Conservation (phyloP, 2,888 invertebrate genomes). For the Cantharis lateralis region DNA sequence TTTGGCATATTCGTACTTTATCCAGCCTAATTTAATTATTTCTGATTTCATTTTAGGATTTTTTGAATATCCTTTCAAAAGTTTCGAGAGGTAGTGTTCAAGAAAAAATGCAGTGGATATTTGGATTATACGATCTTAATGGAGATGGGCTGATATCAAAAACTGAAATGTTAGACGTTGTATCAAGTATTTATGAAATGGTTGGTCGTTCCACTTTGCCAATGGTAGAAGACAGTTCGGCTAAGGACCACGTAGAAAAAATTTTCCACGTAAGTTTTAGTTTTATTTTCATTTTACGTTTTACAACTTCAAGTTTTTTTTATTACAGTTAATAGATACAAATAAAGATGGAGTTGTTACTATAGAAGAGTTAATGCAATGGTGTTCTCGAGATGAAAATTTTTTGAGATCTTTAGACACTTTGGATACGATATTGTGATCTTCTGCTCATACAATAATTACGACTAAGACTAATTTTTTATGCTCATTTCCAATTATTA, state of each 20-base stretch:
- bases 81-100: slow-evolving; percentile 82
- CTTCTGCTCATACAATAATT: slow-evolving; percentile 32
- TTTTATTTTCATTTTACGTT: slow-evolving; percentile 21
- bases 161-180: slow-evolving; percentile 83
- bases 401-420: slow-evolving; percentile 72
- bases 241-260: slow-evolving; percentile 82
- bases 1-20: background rate
- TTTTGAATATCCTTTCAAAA: slow-evolving; percentile 80
- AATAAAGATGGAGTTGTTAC: slow-evolving; percentile 82
- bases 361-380: slow-evolving; percentile 77
- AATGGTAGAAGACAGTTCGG: slow-evolving; percentile 71
- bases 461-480: slow-evolving; percentile 8
- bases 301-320: background rate
- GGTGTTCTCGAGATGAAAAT: slow-evolving; percentile 76
- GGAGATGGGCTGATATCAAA: slow-evolving; percentile 85
- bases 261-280: slow-evolving; percentile 79
- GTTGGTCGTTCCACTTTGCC: slow-evolving; percentile 80
- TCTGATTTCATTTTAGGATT: slow-evolving; percentile 67
- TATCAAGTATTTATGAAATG: slow-evolving; percentile 84
- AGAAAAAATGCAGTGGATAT: slow-evolving; percentile 88
- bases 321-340: slow-evolving; percentile 74
- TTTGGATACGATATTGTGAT: slow-evolving; percentile 78
- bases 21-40: background rate
- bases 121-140: slow-evolving; percentile 85
- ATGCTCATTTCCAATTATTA: slow-evolving; percentile 6